A percentile compares a stretch with the other conserved stretches of the same genome.
Conservation (phyloP, 1,140 invertebrate species). For the Harlomillsia oculata region DNA sequence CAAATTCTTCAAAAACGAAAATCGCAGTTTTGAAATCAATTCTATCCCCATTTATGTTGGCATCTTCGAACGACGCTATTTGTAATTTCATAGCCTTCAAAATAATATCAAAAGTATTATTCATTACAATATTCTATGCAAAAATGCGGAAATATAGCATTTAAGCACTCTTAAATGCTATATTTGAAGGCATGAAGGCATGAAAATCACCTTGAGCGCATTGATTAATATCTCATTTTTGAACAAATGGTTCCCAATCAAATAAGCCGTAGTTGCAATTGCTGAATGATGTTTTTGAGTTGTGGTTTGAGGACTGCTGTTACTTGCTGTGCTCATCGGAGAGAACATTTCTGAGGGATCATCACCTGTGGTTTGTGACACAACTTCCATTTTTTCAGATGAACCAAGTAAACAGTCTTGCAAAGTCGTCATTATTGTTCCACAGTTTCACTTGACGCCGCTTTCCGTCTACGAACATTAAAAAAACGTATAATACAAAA, state of each 20-base stretch:
- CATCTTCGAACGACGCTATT: background rate
- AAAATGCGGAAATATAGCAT: background rate
- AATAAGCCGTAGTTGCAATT: constrained; percentile 10
- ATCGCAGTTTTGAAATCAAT: constrained; percentile 10
- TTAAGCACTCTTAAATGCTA: background rate
- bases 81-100: background rate
- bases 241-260: background rate
- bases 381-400: no score
- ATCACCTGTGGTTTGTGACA: background rate
- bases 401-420: no score
- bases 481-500: no score
- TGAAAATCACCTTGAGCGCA: constrained; percentile 14
- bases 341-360: background rate
- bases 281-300: no score
- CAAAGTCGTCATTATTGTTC: no score
- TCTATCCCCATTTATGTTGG: background rate
- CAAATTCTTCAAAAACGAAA: constrained; percentile 30
- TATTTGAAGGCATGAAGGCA: no score
- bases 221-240: background rate
- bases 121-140: background rate
- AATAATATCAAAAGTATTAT: background rate
- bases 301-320: no score
- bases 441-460: no score
- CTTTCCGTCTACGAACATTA: no score
- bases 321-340: no score